phyloP scores from a whole-genome alignment of 1,140 invertebrate species.

The Battus philenor region DNA sequence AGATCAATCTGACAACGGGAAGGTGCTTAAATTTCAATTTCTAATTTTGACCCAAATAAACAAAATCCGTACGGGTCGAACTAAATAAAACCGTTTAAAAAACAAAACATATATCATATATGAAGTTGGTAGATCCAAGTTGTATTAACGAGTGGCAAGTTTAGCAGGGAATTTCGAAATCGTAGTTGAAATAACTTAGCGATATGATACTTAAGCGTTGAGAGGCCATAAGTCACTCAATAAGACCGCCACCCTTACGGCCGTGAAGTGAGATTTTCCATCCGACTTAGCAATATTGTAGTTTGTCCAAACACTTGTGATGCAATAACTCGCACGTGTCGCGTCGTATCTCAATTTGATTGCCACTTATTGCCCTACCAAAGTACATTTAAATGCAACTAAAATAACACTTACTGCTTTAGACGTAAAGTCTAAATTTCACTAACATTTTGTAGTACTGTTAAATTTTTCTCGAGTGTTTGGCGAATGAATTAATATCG shows the following conservation, averaged over 20 bases:
- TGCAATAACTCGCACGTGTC: constrained; percentile 65
- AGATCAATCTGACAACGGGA: too few species aligned
- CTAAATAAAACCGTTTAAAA: too few species aligned
- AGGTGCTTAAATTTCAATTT: too few species aligned
- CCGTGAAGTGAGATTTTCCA: constrained; percentile 22
- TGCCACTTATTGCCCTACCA: constrained; percentile 49
- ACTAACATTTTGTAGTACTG: constrained; percentile 7
- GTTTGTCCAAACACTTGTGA: constrained; percentile 64
- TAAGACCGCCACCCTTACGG: constrained; percentile 15
- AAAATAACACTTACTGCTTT: constrained; percentile 16
- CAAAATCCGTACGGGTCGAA: too few species aligned
- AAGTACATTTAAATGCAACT: constrained; percentile 17
- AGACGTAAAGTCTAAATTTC: constrained; percentile 16
- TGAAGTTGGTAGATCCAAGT: too few species aligned
- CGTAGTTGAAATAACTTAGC: not conserved
- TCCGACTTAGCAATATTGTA: constrained; percentile 51
- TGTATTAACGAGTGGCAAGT: too few species aligned
- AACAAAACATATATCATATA: too few species aligned
- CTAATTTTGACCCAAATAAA: too few species aligned
- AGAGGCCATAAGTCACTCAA: constrained; percentile 13
- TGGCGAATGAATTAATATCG: constrained; percentile 45
- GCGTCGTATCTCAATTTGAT: constrained; percentile 62
- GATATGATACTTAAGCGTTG: not conserved
- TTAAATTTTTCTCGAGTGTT: constrained; percentile 31
- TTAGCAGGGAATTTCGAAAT: not conserved